Conservation (phyloP, 2,113 vertebrate genomes). For the Dasyurus viverrinus region DNA sequence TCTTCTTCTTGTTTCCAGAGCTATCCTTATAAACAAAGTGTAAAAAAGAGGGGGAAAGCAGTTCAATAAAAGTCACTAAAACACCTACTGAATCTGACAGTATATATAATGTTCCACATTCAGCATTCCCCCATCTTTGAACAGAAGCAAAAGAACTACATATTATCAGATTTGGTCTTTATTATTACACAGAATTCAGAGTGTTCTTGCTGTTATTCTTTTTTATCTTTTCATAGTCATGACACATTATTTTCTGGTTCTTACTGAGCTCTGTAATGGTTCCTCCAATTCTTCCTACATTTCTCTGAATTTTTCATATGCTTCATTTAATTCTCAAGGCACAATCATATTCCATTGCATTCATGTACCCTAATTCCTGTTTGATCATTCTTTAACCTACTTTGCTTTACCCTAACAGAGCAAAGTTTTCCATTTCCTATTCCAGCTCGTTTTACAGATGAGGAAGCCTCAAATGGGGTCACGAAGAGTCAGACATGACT, state of each 20-base stretch:
- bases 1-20: background rate
- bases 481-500: background rate
- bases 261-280: background rate
- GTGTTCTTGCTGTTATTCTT: background rate
- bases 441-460: background rate
- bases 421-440: background rate
- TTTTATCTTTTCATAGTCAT: background rate
- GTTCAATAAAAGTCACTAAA: background rate
- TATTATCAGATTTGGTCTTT: background rate
- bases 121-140: background rate
- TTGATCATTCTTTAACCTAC: background rate
- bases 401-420: background rate
- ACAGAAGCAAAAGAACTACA: background rate
- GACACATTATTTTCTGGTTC: background rate
- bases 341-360: background rate
- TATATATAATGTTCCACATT: background rate
- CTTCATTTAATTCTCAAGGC: background rate
- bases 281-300: background rate
- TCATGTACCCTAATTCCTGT: no score
- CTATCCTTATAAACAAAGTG: background rate
- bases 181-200: background rate
- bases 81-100: background rate
- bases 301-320: background rate
- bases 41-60: background rate
- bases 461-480: background rate